phyloP scores from a whole-genome alignment of 2,888 invertebrate genomes.

The Eilema sororculum region DNA sequence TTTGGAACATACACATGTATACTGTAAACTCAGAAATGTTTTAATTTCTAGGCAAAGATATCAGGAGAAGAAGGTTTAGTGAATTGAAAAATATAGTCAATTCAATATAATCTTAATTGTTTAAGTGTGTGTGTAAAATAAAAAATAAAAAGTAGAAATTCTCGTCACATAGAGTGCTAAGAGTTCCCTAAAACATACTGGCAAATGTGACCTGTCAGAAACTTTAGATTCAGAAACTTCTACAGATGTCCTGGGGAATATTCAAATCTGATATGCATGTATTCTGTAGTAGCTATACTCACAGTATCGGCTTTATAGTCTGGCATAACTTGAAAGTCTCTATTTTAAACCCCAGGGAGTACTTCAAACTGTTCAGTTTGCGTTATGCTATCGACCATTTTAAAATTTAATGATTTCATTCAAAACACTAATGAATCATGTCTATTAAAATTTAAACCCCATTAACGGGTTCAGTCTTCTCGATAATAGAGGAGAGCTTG shows the following conservation, averaged over 20 bases:
- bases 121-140: too few relatives aligned
- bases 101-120: too few relatives aligned
- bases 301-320: background rate
- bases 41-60: too few relatives aligned
- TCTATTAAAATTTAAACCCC: background rate
- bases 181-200: background rate
- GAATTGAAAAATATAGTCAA: too few relatives aligned
- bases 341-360: background rate
- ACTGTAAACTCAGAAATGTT: too few relatives aligned
- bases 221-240: conserved; percentile 6
- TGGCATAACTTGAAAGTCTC: background rate
- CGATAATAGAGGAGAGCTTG: background rate
- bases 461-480: background rate
- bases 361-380: background rate
- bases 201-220: background rate
- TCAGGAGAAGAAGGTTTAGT: too few relatives aligned
- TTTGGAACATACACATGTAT: background rate
- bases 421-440: background rate
- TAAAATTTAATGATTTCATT: background rate
- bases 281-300: background rate
- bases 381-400: background rate
- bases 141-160: too few relatives aligned
- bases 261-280: background rate
- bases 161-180: too few relatives aligned
- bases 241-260: background rate